Conservation (phyloP, 2,113 vertebrate genomes). For the Aythya baeri region DNA sequence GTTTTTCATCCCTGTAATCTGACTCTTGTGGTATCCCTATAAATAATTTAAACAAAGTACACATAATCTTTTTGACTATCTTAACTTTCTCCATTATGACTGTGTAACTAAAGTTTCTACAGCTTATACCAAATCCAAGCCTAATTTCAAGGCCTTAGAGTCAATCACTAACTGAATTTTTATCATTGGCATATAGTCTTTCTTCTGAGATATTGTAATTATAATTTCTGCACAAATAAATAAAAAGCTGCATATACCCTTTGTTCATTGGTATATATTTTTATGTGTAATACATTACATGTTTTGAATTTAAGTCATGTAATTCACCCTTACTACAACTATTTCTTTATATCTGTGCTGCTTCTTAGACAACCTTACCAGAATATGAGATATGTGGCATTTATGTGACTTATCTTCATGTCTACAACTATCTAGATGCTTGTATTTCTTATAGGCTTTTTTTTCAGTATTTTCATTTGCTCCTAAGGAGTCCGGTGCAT, state of each 20-base stretch:
- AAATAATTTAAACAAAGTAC: background rate
- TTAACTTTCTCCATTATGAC: background rate
- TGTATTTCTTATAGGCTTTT: background rate
- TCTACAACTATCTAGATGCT: background rate
- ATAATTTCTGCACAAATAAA: background rate
- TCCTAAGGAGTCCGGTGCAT: background rate
- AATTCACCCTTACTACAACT: background rate
- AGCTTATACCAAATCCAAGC: background rate
- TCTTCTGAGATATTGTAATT: background rate
- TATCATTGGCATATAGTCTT: background rate
- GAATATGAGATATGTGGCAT: background rate
- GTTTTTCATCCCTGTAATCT: background rate
- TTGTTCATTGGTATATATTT: background rate
- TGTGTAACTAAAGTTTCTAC: background rate
- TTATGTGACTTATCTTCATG: background rate
- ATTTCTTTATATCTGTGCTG: background rate
- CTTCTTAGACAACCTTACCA: background rate
- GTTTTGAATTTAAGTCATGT: background rate
- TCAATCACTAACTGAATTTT: background rate
- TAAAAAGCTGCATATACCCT: background rate
- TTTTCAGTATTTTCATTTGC: constrained; percentile 3
- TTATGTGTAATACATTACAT: rapidly evolving
- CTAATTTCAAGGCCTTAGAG: background rate
- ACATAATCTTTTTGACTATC: background rate
- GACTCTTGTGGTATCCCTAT: background rate